phyloP scores from a whole-genome alignment of 2,888 invertebrate genomes.

The Tricholauxania praeusta region DNA sequence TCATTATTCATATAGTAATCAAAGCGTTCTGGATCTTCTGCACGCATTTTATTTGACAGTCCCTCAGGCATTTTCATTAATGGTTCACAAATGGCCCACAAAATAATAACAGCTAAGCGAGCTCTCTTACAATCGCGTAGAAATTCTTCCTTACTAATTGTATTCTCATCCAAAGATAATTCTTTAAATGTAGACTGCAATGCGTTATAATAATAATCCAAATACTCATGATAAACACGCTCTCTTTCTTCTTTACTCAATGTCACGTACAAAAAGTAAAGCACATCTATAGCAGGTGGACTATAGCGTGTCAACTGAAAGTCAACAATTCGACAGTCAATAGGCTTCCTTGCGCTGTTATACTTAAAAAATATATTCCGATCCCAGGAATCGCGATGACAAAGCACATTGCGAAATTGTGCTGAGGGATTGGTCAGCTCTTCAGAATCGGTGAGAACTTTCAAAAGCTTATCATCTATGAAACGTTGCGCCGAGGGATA shows the following conservation, averaged over 20 bases:
- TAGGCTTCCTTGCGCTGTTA: constrained; percentile 50
- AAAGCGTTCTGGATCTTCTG: constrained; percentile 61
- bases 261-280: constrained; percentile 69
- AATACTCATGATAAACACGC: constrained; percentile 59
- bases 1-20: constrained; percentile 65
- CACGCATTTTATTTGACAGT: constrained; percentile 59
- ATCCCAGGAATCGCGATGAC: constrained; percentile 66
- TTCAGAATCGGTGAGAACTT: constrained; percentile 50
- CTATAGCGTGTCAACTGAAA: constrained; percentile 72
- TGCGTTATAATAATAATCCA: constrained; percentile 67
- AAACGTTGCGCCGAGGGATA: constrained; percentile 49
- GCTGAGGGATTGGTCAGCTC: constrained; percentile 56
- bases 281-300: constrained; percentile 71
- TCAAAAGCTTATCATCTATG: constrained; percentile 52
- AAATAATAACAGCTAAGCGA: constrained; percentile 60
- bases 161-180: constrained; percentile 43
- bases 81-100: constrained; percentile 64
- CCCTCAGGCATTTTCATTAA: constrained; percentile 63
- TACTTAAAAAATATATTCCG: constrained; percentile 64
- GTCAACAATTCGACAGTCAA: constrained; percentile 70
- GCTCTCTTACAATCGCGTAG: constrained; percentile 59
- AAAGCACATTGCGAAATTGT: constrained; percentile 67
- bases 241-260: constrained; percentile 63
- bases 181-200: constrained; percentile 52
- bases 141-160: constrained; percentile 62